These are phyloP conservation scores for Paracyclopina nana DNA, from an alignment of 1,140 invertebrate species.

Conservation along the genomic window DNA sequence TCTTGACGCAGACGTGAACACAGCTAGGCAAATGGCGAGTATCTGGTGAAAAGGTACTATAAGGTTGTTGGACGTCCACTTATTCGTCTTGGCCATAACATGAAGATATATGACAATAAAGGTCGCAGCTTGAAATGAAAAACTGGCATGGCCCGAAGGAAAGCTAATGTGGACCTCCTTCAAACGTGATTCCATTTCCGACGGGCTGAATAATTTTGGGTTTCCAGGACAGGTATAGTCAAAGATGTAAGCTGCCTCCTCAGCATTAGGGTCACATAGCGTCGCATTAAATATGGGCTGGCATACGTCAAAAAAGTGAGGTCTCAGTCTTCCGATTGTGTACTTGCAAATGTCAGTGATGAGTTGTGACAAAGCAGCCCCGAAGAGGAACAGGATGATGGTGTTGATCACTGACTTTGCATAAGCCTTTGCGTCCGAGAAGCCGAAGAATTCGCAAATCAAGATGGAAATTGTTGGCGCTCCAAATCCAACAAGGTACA, in stretches of 20 bases:
- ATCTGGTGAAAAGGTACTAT: constrained; percentile 28
- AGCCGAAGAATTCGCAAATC: too few relatives aligned
- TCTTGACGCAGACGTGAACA: constrained; percentile 26
- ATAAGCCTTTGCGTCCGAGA: too few relatives aligned
- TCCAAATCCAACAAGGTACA: too few relatives aligned
- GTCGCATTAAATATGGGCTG: constrained; percentile 25
- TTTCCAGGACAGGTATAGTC: constrained; percentile 14
- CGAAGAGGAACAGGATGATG: not conserved
- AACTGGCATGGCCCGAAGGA: constrained; percentile 7
- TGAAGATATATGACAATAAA: constrained; percentile 29
- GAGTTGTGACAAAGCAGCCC: not conserved
- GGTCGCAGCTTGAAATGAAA: constrained; percentile 2
- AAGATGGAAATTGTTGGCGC: too few relatives aligned
- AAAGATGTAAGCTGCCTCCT: not conserved
- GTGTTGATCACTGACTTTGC: not conserved
- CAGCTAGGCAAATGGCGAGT: constrained; percentile 24
- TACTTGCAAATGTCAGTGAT: constrained; percentile 26
- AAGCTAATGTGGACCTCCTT: constrained; percentile 2
- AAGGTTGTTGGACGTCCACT: constrained; percentile 21
- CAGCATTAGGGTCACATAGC: constrained; percentile 1
- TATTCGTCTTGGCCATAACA: constrained; percentile 22
- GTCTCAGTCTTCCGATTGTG: constrained; percentile 34
- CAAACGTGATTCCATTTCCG: not conserved
- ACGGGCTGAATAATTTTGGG: constrained; percentile 3
- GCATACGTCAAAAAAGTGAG: constrained; percentile 36